Evolutionary conservation across 2,797 vertebrate genomes (phyloP).

Genomic region (Urosaurus nigricauda): DNA sequence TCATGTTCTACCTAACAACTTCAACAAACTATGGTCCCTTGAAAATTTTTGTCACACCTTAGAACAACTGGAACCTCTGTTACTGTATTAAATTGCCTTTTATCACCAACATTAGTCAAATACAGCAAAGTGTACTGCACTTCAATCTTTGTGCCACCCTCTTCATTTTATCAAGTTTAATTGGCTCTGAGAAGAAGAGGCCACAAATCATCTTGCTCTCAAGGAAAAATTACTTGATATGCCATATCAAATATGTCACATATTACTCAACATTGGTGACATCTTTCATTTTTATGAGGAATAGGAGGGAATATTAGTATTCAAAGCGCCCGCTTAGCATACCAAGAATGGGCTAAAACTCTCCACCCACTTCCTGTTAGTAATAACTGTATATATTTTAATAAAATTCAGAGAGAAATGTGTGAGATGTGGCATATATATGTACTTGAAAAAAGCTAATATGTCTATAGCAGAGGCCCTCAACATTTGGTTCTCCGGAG

Average conservation of each 20-base stretch:
- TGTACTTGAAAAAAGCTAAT: not conserved
- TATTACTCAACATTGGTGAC: no score
- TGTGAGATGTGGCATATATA: not conserved
- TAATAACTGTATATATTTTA: not conserved
- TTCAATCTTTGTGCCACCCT: not conserved
- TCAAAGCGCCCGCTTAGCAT: no score
- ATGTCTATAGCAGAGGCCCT: no score
- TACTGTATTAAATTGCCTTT: not conserved
- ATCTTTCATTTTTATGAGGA: no score
- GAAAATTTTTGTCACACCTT: not conserved
- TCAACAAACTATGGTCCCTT: not conserved
- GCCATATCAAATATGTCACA: no score
- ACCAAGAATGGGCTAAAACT: no score
- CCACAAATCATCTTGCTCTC: not conserved
- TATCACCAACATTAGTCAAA: not conserved
- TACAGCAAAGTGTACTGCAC: not conserved
- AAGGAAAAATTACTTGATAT: not conserved
- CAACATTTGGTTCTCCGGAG: no score
- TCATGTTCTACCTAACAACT: not conserved
- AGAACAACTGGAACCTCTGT: not conserved
- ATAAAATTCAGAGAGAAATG: not conserved
- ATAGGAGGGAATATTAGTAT: no score
- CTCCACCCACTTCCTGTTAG: no score
- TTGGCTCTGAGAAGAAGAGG: not conserved
- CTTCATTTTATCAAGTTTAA: not conserved